A percentile compares a stretch with the other conserved stretches of the same genome.
These are phyloP conservation scores for Eupsilia transversa DNA, from an alignment of 2,888 invertebrate species.

Conservation along the genomic window DNA sequence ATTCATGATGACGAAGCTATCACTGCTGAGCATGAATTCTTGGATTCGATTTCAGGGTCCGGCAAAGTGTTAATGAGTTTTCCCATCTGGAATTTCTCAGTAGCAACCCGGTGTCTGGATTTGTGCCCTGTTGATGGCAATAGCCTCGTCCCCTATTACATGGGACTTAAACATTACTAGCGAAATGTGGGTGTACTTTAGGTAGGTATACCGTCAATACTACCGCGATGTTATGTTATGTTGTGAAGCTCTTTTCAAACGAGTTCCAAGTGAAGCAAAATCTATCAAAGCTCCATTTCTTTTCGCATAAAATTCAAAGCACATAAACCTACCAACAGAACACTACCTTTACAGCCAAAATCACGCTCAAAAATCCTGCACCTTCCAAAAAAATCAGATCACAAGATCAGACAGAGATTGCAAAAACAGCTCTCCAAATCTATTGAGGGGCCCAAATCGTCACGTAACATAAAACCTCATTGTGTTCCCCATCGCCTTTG, in stretches of 20 bases:
- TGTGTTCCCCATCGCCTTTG: constrained; percentile 83
- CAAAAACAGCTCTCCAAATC: constrained; percentile 60
- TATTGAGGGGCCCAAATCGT: constrained; percentile 58
- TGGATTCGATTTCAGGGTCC: neutral
- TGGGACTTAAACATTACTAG: too few relatives aligned
- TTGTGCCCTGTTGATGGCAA: too few relatives aligned
- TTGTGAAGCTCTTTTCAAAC: too few relatives aligned
- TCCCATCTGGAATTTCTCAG: neutral
- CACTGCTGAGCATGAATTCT: neutral
- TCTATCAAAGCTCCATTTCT: neutral
- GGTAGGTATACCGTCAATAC: too few relatives aligned
- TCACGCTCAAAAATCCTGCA: constrained; percentile 14
- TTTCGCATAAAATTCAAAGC: neutral
- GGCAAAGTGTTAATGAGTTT: neutral
- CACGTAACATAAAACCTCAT: constrained; percentile 83
- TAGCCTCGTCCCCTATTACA: too few relatives aligned
- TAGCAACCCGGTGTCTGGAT: too few relatives aligned
- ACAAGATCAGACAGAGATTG: constrained; percentile 40
- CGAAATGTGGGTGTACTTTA: too few relatives aligned
- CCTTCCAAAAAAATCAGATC: constrained; percentile 31
- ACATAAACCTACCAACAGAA: neutral
- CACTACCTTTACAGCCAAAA: constrained; percentile 5
- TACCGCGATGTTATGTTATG: too few relatives aligned
- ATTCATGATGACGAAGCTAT: too few relatives aligned
- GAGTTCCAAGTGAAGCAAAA: neutral